Evolutionary conservation across 2,113 vertebrate species (phyloP).

Genomic region (Nothobranchius kuhntae): DNA sequence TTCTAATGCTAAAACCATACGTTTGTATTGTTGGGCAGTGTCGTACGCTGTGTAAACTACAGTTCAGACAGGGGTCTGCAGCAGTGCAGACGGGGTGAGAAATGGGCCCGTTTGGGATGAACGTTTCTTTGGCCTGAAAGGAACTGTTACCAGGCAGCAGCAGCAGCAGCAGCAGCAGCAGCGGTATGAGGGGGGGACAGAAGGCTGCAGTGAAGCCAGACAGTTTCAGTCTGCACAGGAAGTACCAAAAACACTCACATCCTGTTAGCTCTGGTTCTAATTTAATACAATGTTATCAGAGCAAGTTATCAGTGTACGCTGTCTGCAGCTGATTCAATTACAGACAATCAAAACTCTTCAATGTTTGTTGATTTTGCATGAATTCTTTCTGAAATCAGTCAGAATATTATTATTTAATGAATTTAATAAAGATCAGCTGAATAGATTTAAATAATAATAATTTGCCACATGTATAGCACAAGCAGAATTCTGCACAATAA

Average conservation of each 20-base stretch:
- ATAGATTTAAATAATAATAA: background rate
- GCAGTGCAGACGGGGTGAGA: too few species aligned
- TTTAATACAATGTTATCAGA: constrained; percentile 6
- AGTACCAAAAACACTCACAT: background rate
- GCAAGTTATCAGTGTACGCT: background rate
- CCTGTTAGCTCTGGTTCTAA: constrained; percentile 8
- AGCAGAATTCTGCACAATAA: too few species aligned
- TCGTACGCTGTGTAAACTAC: too few species aligned
- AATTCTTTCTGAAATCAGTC: background rate
- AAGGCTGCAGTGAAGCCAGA: background rate
- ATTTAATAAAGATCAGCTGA: background rate
- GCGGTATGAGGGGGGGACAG: background rate
- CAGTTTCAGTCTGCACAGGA: constrained; percentile 7
- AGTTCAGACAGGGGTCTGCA: too few species aligned
- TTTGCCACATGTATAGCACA: background rate
- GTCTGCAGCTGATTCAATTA: background rate
- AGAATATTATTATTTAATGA: background rate
- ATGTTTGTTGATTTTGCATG: background rate
- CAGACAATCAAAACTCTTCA: background rate
- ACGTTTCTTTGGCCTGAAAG: background rate
- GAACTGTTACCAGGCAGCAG: background rate
- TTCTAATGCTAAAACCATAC: too few species aligned
- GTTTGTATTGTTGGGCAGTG: too few species aligned
- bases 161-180: background rate
- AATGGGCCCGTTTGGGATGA: background rate